A percentile compares a stretch with the other conserved stretches of the same genome.
Evolutionary conservation across 2,888 invertebrate genomes (phyloP).

Genomic region (Ochropleura plecta): DNA sequence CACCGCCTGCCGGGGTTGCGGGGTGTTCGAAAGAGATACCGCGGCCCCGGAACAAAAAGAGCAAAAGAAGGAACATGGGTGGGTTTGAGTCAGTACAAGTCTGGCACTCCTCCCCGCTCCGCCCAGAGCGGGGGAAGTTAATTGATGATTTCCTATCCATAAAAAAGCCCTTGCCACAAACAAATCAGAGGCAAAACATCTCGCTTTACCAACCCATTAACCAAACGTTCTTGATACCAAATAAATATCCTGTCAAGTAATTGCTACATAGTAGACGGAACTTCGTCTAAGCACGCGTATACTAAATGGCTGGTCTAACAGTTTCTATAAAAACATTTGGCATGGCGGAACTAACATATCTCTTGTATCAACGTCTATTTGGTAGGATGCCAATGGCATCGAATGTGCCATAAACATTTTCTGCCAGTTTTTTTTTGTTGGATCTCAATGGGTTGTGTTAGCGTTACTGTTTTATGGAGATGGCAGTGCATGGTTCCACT

Average conservation of each 20-base stretch:
- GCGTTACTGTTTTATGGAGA: constrained; percentile 4
- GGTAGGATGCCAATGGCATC: constrained; percentile 54
- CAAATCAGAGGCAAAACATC: neutral
- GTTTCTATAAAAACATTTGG: constrained; percentile 64
- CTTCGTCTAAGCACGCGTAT: constrained; percentile 19
- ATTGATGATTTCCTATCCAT: too few species aligned
- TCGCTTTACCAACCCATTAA: neutral
- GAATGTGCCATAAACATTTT: constrained; percentile 35
- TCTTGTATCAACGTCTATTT: constrained; percentile 57
- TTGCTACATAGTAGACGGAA: constrained; percentile 27
- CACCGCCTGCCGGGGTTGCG: too few species aligned
- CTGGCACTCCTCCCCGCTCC: too few species aligned
- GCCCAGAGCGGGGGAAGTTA: too few species aligned
- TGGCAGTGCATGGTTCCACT: neutral
- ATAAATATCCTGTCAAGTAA: constrained; percentile 39
- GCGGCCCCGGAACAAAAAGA: too few species aligned
- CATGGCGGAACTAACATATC: constrained; percentile 41
- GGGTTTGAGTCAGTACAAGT: too few species aligned
- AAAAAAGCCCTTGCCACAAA: neutral
- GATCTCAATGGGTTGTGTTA: constrained; percentile 17
- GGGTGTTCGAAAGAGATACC: too few species aligned
- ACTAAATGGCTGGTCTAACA: constrained; percentile 37
- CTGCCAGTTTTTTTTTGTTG: constrained; percentile 45
- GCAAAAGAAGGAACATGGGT: too few species aligned
- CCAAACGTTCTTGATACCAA: constrained; percentile 1